These are phyloP conservation scores for Dolichomitus sp. DNA, from an alignment of 2,888 invertebrate species.

Conservation along the genomic window DNA sequence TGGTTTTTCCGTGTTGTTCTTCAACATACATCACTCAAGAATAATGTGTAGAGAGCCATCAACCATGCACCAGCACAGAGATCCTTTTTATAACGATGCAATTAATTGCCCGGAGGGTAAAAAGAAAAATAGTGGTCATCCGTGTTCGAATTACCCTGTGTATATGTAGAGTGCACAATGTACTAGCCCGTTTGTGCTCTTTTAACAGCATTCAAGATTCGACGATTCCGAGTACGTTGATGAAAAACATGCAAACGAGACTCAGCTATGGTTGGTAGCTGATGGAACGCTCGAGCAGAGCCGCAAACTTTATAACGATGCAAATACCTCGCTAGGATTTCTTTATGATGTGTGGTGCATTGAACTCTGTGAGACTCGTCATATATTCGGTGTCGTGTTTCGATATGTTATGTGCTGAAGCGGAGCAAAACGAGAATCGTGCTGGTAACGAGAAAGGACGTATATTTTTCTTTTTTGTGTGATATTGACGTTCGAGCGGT, in stretches of 20 bases:
- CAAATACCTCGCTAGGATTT: constrained; percentile 29
- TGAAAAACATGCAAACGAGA: constrained; percentile 40
- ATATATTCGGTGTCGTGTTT: constrained; percentile 14
- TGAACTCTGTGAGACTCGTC: constrained; percentile 14
- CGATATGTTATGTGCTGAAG: constrained; percentile 19
- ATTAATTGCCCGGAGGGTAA: background rate
- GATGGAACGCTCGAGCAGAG: constrained; percentile 23
- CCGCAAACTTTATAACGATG: constrained; percentile 56
- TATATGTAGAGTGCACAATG: background rate
- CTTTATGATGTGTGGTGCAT: constrained; percentile 8
- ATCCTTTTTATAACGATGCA: constrained; percentile 6
- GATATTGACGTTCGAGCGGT: constrained; percentile 11
- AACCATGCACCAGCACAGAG: background rate
- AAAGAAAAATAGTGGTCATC: background rate
- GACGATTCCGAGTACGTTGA: constrained; percentile 17
- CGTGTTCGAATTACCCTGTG: background rate
- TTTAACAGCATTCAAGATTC: constrained; percentile 15
- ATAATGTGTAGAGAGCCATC: background rate
- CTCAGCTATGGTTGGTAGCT: constrained; percentile 10
- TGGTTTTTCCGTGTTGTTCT: background rate
- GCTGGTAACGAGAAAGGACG: constrained; percentile 29
- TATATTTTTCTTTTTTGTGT: background rate
- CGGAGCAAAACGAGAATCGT: constrained; percentile 8
- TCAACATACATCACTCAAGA: background rate
- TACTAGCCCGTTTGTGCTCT: constrained; percentile 10